phyloP scores from a whole-genome alignment of 2,797 vertebrate species.

The Diceros bicornis region DNA sequence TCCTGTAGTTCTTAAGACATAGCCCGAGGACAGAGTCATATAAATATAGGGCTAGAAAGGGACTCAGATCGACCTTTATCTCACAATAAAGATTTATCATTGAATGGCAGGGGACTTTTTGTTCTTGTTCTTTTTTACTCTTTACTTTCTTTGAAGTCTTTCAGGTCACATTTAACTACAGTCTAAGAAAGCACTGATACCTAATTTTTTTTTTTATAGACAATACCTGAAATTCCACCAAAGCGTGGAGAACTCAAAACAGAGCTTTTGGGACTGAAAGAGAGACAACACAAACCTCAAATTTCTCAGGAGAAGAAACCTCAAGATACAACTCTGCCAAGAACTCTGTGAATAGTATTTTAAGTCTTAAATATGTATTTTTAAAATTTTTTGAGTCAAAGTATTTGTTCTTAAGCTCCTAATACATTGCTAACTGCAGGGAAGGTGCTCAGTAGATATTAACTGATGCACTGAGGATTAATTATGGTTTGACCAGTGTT shows the following conservation, averaged over 20 bases:
- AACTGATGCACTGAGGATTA: not conserved
- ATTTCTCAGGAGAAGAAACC: slow-evolving; percentile 79
- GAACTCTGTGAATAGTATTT: slow-evolving; percentile 35
- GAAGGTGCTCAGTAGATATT: not conserved
- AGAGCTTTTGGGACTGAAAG: slow-evolving; percentile 93
- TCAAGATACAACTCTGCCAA: not conserved
- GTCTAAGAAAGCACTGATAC: not conserved
- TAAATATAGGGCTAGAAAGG: not conserved
- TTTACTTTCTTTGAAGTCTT: not conserved
- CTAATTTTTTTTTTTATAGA: slow-evolving; percentile 88
- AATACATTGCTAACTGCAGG: not conserved
- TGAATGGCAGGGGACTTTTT: not conserved
- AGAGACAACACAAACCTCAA: slow-evolving; percentile 70
- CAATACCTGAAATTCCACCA: slow-evolving; percentile 95
- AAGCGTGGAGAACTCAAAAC: slow-evolving; percentile 96
- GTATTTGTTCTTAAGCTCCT: not conserved
- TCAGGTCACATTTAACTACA: not conserved
- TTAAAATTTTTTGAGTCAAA: slow-evolving; percentile 14
- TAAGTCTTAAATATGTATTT: slow-evolving; percentile 32
- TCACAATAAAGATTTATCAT: not conserved
- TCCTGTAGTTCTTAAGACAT: not conserved
- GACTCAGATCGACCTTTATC: not conserved
- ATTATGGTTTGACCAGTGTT: not conserved
- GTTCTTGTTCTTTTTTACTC: not conserved
- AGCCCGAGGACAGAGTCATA: not conserved